These are phyloP conservation scores for Selene dorsalis DNA, from an alignment of 2,797 vertebrate genomes.

Conservation along the genomic window DNA sequence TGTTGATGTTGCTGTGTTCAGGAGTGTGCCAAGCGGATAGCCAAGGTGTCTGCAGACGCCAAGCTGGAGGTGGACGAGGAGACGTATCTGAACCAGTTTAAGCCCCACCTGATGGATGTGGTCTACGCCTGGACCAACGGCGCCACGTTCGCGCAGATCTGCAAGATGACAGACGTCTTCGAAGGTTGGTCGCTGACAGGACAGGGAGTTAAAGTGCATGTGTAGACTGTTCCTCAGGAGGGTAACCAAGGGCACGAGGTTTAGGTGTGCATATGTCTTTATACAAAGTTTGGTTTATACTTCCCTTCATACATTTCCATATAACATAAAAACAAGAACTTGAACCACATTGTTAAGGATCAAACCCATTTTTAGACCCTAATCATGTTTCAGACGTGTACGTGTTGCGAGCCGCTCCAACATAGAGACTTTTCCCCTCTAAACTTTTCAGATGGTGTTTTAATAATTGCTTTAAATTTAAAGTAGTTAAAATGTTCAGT, in stretches of 20 bases:
- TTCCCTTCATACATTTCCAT: not conserved
- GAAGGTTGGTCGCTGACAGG: slow-evolving; percentile 86
- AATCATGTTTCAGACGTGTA: not conserved
- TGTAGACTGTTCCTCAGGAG: not conserved
- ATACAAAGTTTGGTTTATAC: not conserved
- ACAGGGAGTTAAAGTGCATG: not conserved
- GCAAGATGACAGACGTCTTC: slow-evolving; percentile 99
- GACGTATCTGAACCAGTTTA: slow-evolving; percentile 92
- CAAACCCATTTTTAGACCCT: not conserved
- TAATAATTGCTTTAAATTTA: too few relatives aligned
- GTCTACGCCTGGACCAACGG: slow-evolving; percentile 97
- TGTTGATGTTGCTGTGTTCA: slow-evolving; percentile 64
- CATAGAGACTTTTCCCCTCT: not conserved
- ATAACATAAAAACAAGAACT: not conserved
- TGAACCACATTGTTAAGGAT: not conserved
- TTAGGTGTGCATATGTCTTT: not conserved
- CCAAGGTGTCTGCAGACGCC: slow-evolving; percentile 97
- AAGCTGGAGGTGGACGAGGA: slow-evolving; percentile 98
- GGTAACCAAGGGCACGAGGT: not conserved
- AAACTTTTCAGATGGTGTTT: too few relatives aligned
- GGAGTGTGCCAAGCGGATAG: slow-evolving; percentile 98
- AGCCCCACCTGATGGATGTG: slow-evolving; percentile 97
- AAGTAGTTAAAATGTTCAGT: too few relatives aligned
- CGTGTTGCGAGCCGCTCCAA: not conserved
- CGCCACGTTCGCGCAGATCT: slow-evolving; percentile 95